Percentiles rank a stretch among this genome's conserved stretches.
These are phyloP conservation scores for Bos indicus DNA, from an alignment of 2,113 vertebrate species.

Conservation along the genomic window DNA sequence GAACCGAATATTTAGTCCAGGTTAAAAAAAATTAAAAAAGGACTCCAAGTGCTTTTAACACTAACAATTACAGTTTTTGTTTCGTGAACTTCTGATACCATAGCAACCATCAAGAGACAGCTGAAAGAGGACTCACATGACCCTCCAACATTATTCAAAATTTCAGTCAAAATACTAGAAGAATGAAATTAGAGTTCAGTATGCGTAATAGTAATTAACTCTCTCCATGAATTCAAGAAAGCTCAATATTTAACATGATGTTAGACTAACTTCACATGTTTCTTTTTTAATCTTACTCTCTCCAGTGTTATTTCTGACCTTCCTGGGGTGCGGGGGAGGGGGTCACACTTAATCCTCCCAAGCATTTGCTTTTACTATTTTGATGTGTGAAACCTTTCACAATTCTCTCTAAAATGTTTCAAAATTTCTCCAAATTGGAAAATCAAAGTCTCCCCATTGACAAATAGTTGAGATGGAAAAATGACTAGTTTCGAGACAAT, in stretches of 20 bases:
- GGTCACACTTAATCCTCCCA: rapidly evolving
- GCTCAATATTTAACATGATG: background rate
- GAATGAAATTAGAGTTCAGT: background rate
- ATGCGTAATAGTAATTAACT: background rate
- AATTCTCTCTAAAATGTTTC: background rate
- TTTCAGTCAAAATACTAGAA: background rate
- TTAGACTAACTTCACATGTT: background rate
- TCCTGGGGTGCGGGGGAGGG: rapidly evolving
- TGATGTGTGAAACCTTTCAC: background rate
- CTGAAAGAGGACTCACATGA: background rate
- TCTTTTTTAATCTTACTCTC: background rate
- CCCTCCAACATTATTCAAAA: background rate
- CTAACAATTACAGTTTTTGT: background rate
- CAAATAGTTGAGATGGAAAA: background rate
- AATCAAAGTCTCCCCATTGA: background rate
- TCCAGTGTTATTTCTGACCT: background rate
- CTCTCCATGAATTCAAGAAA: background rate
- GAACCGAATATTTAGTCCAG: background rate
- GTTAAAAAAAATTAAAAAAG: background rate
- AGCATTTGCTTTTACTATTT: background rate
- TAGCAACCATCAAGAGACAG: too few species aligned
- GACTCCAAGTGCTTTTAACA: background rate
- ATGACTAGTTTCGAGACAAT: background rate
- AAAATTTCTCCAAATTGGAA: background rate
- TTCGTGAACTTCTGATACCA: background rate